Percentiles rank a stretch among this genome's conserved stretches.
These are phyloP conservation scores for Dasypus novemcinctus DNA, from an alignment of 2,113 vertebrate species.

Conservation along the genomic window DNA sequence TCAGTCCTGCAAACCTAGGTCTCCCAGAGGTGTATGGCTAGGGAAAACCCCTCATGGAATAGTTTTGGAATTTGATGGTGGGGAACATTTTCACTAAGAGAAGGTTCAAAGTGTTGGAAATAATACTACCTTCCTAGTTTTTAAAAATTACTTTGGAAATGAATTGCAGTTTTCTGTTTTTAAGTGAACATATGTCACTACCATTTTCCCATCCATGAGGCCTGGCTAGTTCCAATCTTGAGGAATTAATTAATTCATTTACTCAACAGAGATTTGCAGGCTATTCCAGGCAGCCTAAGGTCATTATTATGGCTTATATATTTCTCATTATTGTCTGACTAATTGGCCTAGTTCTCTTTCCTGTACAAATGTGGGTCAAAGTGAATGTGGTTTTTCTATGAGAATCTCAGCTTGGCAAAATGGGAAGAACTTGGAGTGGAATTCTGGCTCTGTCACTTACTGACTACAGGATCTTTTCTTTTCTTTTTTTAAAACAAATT, in stretches of 20 bases:
- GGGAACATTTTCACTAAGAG: background rate
- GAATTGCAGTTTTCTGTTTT: constrained; percentile 61
- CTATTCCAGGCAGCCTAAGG: background rate
- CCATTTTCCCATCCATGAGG: background rate
- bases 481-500: no score
- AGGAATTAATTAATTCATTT: background rate
- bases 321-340: background rate
- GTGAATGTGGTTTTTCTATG: background rate
- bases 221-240: background rate
- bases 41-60: background rate
- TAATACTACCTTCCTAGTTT: background rate
- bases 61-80: background rate
- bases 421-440: background rate
- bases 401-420: background rate
- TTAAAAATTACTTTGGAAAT: constrained; percentile 51
- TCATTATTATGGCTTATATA: background rate
- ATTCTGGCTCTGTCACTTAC: background rate
- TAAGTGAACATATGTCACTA: constrained; percentile 62
- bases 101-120: background rate
- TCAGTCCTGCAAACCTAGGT: background rate
- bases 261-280: background rate
- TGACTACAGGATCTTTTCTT: no score
- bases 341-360: background rate
- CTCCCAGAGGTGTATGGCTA: background rate
- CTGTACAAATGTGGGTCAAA: background rate